A percentile compares a stretch with the other conserved stretches of the same genome.
Conservation (phyloP, 2,888 invertebrate genomes). For the Nasonovia ribisnigri region DNA sequence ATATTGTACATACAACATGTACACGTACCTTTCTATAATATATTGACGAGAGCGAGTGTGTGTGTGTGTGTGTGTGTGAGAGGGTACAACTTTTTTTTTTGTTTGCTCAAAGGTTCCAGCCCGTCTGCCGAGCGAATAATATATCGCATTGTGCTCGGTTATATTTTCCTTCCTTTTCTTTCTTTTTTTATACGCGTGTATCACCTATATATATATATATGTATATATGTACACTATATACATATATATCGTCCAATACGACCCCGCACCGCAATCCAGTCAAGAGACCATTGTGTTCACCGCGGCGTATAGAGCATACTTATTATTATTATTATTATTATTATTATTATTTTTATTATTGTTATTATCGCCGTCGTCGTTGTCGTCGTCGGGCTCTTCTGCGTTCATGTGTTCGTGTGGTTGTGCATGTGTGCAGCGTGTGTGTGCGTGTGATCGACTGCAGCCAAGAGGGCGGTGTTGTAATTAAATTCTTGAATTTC, state of each 20-base stretch:
- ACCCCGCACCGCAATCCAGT: conserved; percentile 46
- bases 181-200: background rate
- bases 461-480: background rate
- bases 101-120: conserved; percentile 55
- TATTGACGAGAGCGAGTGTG: background rate
- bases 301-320: conserved; percentile 13
- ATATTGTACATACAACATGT: background rate
- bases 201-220: background rate
- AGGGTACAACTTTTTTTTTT: background rate
- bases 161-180: conserved; percentile 43
- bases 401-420: background rate
- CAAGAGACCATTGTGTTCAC: conserved; percentile 47
- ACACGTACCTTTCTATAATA: background rate
- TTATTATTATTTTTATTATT: conserved; percentile 42
- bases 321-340: conserved; percentile 26
- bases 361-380: background rate
- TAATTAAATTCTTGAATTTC: conserved; percentile 56
- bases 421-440: background rate
- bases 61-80: background rate
- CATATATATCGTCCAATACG: background rate
- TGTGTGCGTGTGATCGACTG: background rate
- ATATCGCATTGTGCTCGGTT: conserved; percentile 38
- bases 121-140: conserved; percentile 41
- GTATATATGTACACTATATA: background rate
- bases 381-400: background rate